These are phyloP conservation scores for Himantopus leucocephalus DNA, from an alignment of 2,113 vertebrate genomes.

Conservation along the genomic window DNA sequence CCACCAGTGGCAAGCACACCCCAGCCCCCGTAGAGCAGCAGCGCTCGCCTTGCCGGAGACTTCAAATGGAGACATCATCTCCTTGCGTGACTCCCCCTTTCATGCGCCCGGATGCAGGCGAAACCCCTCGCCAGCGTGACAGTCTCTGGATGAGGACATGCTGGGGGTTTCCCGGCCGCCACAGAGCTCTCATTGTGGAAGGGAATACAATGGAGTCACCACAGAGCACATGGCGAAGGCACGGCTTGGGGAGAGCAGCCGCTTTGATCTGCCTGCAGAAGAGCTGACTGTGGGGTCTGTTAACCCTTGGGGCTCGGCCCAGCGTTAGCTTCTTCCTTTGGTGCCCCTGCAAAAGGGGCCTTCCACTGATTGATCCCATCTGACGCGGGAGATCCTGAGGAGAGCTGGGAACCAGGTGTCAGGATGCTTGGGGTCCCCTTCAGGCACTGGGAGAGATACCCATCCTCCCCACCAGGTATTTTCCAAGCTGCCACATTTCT, in stretches of 20 bases:
- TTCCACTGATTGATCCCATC: not conserved
- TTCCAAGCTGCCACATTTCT: not conserved
- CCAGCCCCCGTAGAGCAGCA: fast-evolving
- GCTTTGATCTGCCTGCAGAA: not conserved
- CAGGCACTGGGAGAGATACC: not conserved
- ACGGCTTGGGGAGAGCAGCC: not conserved
- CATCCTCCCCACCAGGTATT: not conserved
- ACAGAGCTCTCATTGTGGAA: conserved; percentile 23
- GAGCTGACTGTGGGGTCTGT: not conserved
- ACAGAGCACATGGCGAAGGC: not conserved
- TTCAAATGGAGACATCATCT: not conserved
- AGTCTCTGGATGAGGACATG: not conserved
- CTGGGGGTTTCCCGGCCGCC: not conserved
- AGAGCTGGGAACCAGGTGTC: not conserved
- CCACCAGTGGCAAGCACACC: fast-evolving
- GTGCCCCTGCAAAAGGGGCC: not conserved
- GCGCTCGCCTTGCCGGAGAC: not conserved
- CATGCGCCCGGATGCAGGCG: not conserved
- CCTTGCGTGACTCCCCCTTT: not conserved
- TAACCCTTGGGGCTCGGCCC: not conserved
- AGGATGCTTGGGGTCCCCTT: not conserved
- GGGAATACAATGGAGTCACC: conserved; percentile 22
- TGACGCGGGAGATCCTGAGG: fast-evolving
- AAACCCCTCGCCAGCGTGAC: not conserved
- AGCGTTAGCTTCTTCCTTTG: fast-evolving